Percentiles rank a stretch among this genome's conserved stretches.
Evolutionary conservation across 1,140 invertebrate genomes (phyloP).

Genomic region (Magallana angulata): DNA sequence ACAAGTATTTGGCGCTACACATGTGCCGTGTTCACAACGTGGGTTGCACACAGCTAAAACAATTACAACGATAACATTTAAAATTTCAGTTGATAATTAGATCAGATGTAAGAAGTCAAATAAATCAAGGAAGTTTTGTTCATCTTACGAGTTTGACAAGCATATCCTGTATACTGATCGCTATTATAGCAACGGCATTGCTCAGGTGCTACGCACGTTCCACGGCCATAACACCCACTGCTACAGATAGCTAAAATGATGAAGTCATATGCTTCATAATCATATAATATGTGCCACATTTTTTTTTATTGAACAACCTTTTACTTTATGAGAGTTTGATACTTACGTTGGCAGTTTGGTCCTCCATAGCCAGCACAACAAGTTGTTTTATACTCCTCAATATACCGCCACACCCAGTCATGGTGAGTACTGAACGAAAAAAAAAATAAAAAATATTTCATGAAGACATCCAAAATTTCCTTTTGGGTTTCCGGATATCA

Average conservation of each 20-base stretch:
- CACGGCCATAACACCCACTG: neutral
- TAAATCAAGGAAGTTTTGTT: neutral
- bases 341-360: neutral
- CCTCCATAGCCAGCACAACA: neutral
- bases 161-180: neutral
- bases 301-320: neutral
- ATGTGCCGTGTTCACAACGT: neutral
- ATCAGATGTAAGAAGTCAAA: neutral
- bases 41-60: neutral
- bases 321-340: neutral
- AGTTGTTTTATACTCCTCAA: neutral
- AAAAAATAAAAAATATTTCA: neutral
- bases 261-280: neutral
- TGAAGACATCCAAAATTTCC: neutral
- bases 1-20: neutral
- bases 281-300: neutral
- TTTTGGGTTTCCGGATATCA: neutral
- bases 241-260: neutral
- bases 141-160: constrained; percentile 2
- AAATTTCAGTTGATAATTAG: too few relatives aligned
- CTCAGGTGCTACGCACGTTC: neutral
- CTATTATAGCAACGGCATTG: neutral
- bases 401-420: neutral
- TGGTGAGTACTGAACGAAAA: neutral
- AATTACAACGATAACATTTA: neutral